phyloP scores from a whole-genome alignment of 2,113 vertebrate species.

The Brienomyrus longianalis region DNA sequence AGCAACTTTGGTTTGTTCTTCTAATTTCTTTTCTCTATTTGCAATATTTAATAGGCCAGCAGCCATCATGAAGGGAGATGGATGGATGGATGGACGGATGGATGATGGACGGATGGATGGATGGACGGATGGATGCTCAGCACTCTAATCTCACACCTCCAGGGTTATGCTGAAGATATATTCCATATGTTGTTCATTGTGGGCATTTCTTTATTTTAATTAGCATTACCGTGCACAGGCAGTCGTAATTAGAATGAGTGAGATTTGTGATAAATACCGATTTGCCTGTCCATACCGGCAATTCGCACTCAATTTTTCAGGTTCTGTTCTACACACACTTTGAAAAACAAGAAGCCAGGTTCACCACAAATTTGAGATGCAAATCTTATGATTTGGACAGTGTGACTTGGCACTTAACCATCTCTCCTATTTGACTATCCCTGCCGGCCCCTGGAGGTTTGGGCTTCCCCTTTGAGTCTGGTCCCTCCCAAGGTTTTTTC shows the following conservation, averaged over 20 bases:
- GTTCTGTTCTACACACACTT: not conserved
- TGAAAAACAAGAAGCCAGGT: not conserved
- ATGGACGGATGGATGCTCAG: not conserved
- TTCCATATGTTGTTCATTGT: not conserved
- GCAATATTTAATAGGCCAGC: not conserved
- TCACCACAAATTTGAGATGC: not conserved
- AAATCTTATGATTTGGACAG: no score
- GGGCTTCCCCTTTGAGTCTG: no score
- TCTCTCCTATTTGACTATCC: no score
- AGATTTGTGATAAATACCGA: not conserved
- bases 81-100: not conserved
- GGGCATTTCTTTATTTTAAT: not conserved
- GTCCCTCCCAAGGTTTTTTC: no score
- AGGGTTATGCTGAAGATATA: not conserved
- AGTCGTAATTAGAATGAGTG: not conserved
- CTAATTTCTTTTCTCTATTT: not conserved
- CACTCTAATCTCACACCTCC: not conserved
- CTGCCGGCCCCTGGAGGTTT: no score
- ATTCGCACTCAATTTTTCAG: not conserved
- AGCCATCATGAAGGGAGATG: not conserved
- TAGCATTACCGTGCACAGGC: not conserved
- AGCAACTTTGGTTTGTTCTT: not conserved
- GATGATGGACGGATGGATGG: not conserved
- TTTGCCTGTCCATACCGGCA: not conserved
- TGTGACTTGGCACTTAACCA: no score